These are phyloP conservation scores for Artemia sinica DNA, from an alignment of 2,888 invertebrate genomes.

Conservation along the genomic window DNA sequence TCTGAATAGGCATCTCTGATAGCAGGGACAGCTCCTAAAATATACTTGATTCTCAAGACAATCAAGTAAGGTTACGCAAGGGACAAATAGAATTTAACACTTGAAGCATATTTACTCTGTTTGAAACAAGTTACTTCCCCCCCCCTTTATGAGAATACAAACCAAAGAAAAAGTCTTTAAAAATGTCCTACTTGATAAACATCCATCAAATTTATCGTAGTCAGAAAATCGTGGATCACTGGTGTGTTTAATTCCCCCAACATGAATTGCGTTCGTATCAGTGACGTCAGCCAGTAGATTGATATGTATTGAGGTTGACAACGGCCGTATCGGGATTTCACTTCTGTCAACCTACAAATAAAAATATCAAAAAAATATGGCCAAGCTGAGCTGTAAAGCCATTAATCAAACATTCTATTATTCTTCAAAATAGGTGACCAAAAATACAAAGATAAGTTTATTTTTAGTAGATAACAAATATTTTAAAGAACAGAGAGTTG, in stretches of 20 bases:
- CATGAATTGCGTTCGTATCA: slow-evolving; percentile 54
- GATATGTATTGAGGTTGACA: slow-evolving; percentile 48
- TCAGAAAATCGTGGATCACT: slow-evolving; percentile 55
- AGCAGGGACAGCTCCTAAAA: no score
- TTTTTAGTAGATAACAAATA: no score
- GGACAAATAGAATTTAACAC: slow-evolving; percentile 20
- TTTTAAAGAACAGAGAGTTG: no score
- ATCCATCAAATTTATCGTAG: slow-evolving; percentile 72
- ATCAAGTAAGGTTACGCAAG: no score
- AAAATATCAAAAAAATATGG: not conserved
- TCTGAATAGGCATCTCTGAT: no score
- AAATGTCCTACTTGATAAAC: slow-evolving; percentile 58
- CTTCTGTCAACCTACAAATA: slow-evolving; percentile 51
- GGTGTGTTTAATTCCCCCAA: slow-evolving; percentile 67
- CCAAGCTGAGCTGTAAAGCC: no score
- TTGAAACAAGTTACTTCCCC: slow-evolving; percentile 18
- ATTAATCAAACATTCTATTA: no score
- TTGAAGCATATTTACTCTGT: slow-evolving; percentile 19
- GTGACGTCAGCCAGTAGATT: slow-evolving; percentile 37
- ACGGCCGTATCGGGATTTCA: slow-evolving; percentile 47
- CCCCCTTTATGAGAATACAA: not conserved
- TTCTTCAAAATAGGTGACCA: no score
- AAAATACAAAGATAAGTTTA: no score
- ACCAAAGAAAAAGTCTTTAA: slow-evolving; percentile 7
- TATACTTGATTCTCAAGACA: no score